A percentile compares a stretch with the other conserved stretches of the same genome.
Conservation (phyloP, 23 tunicate genomes). For the Pegea sp. region DNA sequence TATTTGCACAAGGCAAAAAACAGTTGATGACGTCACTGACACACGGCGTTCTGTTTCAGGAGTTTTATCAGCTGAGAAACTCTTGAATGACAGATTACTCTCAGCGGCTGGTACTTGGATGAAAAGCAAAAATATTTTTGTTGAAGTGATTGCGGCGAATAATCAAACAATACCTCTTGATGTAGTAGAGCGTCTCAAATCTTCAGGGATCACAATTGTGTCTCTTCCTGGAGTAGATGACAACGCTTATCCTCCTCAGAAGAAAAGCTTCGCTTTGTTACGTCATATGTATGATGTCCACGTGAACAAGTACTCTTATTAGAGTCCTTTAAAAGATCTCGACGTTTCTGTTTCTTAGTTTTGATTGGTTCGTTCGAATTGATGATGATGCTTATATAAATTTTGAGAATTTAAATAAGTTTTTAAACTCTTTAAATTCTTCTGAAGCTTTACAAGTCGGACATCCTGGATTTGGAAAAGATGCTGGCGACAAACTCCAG, state of each 20-base stretch:
- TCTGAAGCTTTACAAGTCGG: conserved; percentile 68
- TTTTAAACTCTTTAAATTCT: conserved; percentile 34
- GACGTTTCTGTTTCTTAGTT: conserved; percentile 17
- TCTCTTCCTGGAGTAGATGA: conserved; percentile 11
- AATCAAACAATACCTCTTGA: neutral
- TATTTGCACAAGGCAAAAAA: no score
- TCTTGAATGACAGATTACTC: conserved; percentile 9
- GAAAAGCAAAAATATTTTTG: neutral
- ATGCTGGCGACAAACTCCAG: conserved; percentile 32
- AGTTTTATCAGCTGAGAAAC: conserved; percentile 23
- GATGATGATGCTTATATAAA: conserved; percentile 90
- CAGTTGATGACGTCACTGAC: no score
- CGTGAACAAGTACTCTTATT: conserved; percentile 4
- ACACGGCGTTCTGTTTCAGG: no score
- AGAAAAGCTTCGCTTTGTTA: conserved; percentile 21
- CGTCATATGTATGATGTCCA: conserved; percentile 4
- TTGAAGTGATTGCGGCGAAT: conserved; percentile 3
- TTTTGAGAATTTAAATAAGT: conserved; percentile 12
- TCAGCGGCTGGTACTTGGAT: conserved; percentile 32
- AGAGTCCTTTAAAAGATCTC: no score
- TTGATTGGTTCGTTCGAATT: conserved; percentile 83
- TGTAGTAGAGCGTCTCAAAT: neutral
- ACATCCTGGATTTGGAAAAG: conserved; percentile 80
- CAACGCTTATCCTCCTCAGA: conserved; percentile 22
- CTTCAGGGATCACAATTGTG: neutral